Conservation (phyloP, 35 echinoderm and acorn worm species). For the Lytechinus variegatus region DNA sequence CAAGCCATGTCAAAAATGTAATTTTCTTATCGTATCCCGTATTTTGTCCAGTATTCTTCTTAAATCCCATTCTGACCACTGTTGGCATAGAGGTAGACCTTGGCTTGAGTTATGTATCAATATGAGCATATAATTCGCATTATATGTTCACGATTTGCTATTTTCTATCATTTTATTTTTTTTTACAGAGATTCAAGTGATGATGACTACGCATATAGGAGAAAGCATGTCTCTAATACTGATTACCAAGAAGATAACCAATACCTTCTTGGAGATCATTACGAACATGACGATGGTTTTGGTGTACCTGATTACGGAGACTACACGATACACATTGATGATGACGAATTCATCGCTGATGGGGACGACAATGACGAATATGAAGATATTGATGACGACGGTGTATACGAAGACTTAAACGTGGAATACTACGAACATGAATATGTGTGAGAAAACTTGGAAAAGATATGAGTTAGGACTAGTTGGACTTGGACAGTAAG, state of each 20-base stretch:
- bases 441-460: background rate
- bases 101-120: no score
- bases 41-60: background rate
- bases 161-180: background rate
- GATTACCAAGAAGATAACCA: background rate
- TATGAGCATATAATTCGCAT: no score
- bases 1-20: background rate
- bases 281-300: background rate
- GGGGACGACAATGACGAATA: slow-evolving; percentile 23
- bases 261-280: background rate
- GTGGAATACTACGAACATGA: background rate
- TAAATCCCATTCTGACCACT: no score
- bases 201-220: slow-evolving; percentile 9
- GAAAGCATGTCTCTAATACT: slow-evolving; percentile 9
- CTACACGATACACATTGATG: background rate
- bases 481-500: no score
- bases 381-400: background rate
- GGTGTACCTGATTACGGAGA: background rate
- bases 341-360: background rate
- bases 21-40: background rate
- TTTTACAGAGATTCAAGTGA: slow-evolving; percentile 47
- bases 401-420: background rate
- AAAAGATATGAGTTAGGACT: no score
- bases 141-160: no score
- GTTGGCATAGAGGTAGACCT: no score